phyloP scores from a whole-genome alignment of 2,888 invertebrate genomes.

The Brachyptera putata region DNA sequence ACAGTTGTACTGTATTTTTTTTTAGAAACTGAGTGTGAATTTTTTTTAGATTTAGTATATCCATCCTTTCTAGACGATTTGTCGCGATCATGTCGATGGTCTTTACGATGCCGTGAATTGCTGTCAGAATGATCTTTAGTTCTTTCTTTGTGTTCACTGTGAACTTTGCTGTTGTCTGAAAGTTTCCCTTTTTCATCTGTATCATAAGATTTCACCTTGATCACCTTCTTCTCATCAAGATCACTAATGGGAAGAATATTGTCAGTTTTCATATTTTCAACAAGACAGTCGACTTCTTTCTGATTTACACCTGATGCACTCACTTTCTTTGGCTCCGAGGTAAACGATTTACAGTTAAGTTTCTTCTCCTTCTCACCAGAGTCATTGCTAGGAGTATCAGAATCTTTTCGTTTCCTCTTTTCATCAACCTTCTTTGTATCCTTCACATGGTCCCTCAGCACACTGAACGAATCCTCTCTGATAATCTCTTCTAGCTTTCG shows the following conservation, averaged over 20 bases:
- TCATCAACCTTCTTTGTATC: constrained; percentile 2
- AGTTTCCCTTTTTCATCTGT: background rate
- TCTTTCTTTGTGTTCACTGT: constrained; percentile 22
- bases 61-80: constrained; percentile 6
- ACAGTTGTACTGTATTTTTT: background rate
- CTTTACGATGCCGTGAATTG: constrained; percentile 19
- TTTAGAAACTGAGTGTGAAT: too few species aligned
- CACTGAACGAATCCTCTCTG: too few species aligned
- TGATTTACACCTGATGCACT: background rate
- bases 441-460: too few species aligned
- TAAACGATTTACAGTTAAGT: too few species aligned
- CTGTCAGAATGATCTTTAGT: constrained; percentile 23
- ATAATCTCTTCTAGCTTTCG: too few species aligned
- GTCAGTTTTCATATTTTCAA: too few species aligned
- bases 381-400: background rate
- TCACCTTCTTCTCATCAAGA: background rate
- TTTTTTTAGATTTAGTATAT: background rate
- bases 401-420: background rate
- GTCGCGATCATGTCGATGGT: constrained; percentile 27
- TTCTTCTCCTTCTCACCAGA: background rate
- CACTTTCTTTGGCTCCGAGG: too few species aligned
- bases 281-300: too few species aligned
- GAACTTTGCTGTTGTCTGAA: too few species aligned
- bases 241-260: background rate
- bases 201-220: background rate